phyloP scores from a whole-genome alignment of 2,797 vertebrate genomes.

The Myiothlypis chrysogaster region DNA sequence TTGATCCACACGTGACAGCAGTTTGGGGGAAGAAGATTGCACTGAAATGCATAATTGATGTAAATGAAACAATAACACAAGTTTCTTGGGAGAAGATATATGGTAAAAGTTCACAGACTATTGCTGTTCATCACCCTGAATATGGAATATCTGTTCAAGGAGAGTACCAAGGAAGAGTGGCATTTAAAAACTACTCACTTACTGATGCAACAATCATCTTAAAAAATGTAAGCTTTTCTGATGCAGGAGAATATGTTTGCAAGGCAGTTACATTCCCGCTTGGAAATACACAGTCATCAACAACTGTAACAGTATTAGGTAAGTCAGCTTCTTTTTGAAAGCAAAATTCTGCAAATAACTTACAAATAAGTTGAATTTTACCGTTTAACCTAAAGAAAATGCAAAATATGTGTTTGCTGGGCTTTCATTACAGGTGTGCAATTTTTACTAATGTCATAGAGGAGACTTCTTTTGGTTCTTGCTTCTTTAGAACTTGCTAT shows the following conservation, averaged over 20 bases:
- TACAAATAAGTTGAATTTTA: background rate
- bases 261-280: conserved; percentile 94
- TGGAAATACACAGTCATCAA: conserved; percentile 90
- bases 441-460: background rate
- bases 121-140: conserved; percentile 91
- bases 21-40: conserved; percentile 94
- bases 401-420: background rate
- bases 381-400: background rate
- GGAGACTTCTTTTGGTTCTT: background rate
- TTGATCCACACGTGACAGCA: conserved; percentile 85
- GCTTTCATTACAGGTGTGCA: background rate
- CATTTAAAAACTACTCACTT: conserved; percentile 87
- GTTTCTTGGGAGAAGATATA: conserved; percentile 92
- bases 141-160: conserved; percentile 87
- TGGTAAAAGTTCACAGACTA: conserved; percentile 82
- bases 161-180: conserved; percentile 85
- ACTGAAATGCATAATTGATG: conserved; percentile 88
- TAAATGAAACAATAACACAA: conserved; percentile 91
- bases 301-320: conserved; percentile 89
- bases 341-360: background rate
- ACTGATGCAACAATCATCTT: conserved; percentile 90
- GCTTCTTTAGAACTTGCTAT: background rate
- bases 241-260: conserved; percentile 91
- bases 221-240: conserved; percentile 85
- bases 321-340: conserved; percentile 56